phyloP scores from a whole-genome alignment of 2,113 vertebrate species.

The Campylomormyrus numenius region DNA sequence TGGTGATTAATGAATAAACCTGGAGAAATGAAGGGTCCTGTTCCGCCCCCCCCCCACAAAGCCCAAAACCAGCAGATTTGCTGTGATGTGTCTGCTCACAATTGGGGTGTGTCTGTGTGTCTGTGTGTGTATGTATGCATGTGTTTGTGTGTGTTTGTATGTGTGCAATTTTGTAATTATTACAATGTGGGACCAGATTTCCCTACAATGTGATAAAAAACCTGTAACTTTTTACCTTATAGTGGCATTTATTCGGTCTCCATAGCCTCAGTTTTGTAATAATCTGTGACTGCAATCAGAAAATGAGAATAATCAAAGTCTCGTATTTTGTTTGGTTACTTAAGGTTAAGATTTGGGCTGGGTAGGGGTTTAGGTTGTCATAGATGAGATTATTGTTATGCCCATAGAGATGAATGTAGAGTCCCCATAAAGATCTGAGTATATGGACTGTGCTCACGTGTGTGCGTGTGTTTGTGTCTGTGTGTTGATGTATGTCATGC shows the following conservation, averaged over 20 bases:
- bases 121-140: background rate
- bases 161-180: background rate
- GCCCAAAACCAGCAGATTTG: background rate
- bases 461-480: background rate
- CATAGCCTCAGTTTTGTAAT: background rate
- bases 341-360: background rate
- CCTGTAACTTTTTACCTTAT: too few species aligned
- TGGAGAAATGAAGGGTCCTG: background rate
- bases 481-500: background rate
- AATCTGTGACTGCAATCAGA: background rate
- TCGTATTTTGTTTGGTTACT: background rate
- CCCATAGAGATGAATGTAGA: background rate
- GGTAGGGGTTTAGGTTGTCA: background rate
- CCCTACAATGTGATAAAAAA: background rate
- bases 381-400: background rate
- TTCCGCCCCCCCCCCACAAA: background rate
- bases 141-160: background rate
- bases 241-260: too few species aligned
- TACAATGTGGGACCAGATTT: background rate
- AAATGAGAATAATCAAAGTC: background rate
- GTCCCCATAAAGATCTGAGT: background rate
- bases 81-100: background rate
- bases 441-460: background rate
- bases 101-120: background rate
- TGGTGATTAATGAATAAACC: background rate